Conservation (phyloP, 92 coral and sea anemone species). For the Actinernus sp. region DNA sequence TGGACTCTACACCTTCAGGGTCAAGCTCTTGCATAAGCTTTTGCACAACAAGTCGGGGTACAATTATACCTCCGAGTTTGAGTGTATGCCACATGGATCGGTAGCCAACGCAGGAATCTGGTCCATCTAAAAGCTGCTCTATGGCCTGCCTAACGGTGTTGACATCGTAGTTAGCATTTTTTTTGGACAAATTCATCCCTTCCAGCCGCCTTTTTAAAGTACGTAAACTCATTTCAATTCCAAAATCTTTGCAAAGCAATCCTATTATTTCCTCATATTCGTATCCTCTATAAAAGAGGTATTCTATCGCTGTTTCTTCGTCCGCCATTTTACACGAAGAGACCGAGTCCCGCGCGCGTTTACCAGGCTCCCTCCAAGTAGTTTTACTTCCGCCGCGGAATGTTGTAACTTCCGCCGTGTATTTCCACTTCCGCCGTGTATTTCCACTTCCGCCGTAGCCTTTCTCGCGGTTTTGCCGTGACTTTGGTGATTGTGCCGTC, state of each 20-base stretch:
- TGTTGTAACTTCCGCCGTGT: too few relatives aligned
- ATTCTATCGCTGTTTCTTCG: background rate
- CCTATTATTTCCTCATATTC: background rate
- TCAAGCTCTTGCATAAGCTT: constrained; percentile 20
- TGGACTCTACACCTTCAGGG: constrained; percentile 26
- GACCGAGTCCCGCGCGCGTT: too few relatives aligned
- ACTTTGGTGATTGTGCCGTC: too few relatives aligned
- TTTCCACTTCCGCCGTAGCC: too few relatives aligned
- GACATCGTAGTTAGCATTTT: background rate
- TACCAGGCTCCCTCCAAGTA: too few relatives aligned
- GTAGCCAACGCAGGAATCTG: constrained; percentile 35
- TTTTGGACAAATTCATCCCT: background rate
- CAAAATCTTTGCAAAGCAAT: background rate
- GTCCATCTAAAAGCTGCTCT: background rate
- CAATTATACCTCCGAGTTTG: constrained; percentile 35
- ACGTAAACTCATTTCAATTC: background rate
- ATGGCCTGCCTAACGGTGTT: background rate
- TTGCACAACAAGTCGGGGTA: constrained; percentile 48
- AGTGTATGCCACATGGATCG: constrained; percentile 54
- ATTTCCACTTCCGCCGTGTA: too few relatives aligned
- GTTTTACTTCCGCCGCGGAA: too few relatives aligned
- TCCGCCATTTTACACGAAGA: background rate
- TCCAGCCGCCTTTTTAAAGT: background rate
- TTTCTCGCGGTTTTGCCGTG: too few relatives aligned
- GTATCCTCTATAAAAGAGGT: background rate